Conservation (phyloP, 1,140 invertebrate species). For the Drosophila repleta region DNA sequence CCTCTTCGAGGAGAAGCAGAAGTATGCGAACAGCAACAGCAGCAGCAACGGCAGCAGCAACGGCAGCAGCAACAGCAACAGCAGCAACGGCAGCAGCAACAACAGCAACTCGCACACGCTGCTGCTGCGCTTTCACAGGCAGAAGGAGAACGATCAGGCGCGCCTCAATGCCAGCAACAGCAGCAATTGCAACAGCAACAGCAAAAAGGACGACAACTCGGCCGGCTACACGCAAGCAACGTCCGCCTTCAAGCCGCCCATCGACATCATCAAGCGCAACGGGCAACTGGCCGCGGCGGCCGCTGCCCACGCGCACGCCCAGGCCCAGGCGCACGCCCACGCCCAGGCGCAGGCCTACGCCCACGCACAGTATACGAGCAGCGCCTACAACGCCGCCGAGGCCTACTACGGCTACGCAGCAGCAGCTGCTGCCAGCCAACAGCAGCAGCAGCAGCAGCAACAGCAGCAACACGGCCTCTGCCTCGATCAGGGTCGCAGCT, state of each 20-base stretch:
- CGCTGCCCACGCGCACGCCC: constrained; percentile 60
- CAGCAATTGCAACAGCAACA: neutral
- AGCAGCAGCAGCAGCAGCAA: constrained; percentile 32
- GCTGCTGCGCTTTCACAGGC: constrained; percentile 77
- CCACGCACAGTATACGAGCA: constrained; percentile 46
- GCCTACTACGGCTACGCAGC: constrained; percentile 72
- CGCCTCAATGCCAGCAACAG: constrained; percentile 62
- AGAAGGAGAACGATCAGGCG: constrained; percentile 83
- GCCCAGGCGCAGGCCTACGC: constrained; percentile 28
- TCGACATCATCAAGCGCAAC: constrained; percentile 85
- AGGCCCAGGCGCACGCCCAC: constrained; percentile 66
- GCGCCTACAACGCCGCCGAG: constrained; percentile 60
- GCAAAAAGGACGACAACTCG: constrained; percentile 29
- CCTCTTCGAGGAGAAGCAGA: constrained; percentile 92
- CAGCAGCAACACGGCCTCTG: constrained; percentile 29
- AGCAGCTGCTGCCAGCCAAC: constrained; percentile 31
- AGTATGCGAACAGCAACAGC: constrained; percentile 63
- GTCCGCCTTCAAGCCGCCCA: constrained; percentile 91
- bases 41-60: constrained; percentile 13
- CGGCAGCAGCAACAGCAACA: constrained; percentile 12
- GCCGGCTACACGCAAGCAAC: constrained; percentile 85
- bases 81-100: constrained; percentile 3
- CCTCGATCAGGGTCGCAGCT: constrained; percentile 26
- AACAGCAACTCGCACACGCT: constrained; percentile 36
- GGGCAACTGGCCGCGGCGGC: constrained; percentile 74